A percentile compares a stretch with the other conserved stretches of the same genome.
These are phyloP conservation scores for Melanerpes aurifrons DNA, from an alignment of 2,113 vertebrate genomes.

Conservation along the genomic window DNA sequence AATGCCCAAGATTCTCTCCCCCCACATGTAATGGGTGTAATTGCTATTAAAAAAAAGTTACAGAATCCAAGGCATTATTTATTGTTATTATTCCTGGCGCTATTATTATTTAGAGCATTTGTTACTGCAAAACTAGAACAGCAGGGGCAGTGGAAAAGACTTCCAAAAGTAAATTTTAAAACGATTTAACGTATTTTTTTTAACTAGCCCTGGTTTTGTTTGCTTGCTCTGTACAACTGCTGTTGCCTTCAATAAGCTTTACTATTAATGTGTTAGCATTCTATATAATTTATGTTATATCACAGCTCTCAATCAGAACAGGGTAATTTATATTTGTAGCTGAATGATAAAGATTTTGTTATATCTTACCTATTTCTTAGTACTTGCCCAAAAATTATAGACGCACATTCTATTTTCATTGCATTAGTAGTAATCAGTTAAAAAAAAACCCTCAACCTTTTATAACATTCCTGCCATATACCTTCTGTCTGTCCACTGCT, in stretches of 20 bases:
- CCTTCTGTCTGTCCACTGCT: conserved; percentile 24
- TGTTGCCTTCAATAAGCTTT: background rate
- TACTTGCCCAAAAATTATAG: conserved; percentile 2
- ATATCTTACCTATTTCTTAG: conserved; percentile 29
- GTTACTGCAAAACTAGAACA: background rate
- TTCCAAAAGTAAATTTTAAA: background rate
- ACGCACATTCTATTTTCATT: conserved; percentile 8
- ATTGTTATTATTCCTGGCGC: background rate
- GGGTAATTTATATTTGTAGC: background rate
- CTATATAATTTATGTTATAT: background rate
- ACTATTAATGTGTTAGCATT: background rate
- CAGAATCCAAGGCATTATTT: background rate
- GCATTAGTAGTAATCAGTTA: background rate
- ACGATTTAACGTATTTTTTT: background rate
- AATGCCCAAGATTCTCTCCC: background rate
- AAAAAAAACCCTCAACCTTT: background rate
- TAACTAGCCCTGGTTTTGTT: background rate
- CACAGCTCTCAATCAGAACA: background rate
- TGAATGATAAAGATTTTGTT: background rate
- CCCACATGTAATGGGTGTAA: background rate
- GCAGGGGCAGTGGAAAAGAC: background rate
- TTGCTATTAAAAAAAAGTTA: background rate
- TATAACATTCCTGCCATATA: conserved; percentile 9
- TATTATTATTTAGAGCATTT: background rate
- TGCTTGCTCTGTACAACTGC: background rate